Conservation (phyloP, 2,797 vertebrate species). For the Pantherophis alleghaniensis region DNA sequence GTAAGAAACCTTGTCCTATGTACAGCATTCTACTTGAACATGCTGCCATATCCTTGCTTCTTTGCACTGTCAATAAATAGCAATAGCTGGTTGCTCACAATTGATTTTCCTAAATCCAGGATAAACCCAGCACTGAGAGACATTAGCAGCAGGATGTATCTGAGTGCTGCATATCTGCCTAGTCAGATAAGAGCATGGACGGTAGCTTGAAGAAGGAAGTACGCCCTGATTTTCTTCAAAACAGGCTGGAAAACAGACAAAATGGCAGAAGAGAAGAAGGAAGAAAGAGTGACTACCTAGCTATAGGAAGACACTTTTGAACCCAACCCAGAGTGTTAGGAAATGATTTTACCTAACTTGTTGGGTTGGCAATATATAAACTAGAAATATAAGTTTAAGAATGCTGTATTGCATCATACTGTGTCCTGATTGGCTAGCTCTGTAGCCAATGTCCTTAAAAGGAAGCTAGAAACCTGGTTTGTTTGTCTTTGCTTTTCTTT, state of each 20-base stretch:
- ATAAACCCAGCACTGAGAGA: not conserved
- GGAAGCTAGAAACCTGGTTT: no score
- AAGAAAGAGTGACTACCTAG: not conserved
- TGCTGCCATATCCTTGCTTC: not conserved
- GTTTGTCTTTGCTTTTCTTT: no score
- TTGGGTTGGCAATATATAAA: no score
- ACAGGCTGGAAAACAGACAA: not conserved
- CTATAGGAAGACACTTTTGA: not conserved
- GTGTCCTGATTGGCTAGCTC: no score
- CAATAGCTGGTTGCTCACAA: not conserved
- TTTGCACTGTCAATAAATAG: not conserved
- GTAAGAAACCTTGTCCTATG: not conserved
- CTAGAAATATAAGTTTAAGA: no score
- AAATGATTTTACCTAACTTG: no score
- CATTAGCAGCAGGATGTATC: not conserved
- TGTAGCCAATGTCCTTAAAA: no score
- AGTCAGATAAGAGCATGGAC: not conserved
- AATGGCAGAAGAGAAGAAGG: not conserved
- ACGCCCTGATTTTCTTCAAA: not conserved
- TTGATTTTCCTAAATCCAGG: not conserved
- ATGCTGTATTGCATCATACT: no score
- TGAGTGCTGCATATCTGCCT: not conserved
- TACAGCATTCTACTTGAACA: no score
- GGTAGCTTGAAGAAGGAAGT: not conserved
- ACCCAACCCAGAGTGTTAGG: not conserved